Conservation (phyloP, 1,140 invertebrate species). For the Leptinotarsa defecta region DNA sequence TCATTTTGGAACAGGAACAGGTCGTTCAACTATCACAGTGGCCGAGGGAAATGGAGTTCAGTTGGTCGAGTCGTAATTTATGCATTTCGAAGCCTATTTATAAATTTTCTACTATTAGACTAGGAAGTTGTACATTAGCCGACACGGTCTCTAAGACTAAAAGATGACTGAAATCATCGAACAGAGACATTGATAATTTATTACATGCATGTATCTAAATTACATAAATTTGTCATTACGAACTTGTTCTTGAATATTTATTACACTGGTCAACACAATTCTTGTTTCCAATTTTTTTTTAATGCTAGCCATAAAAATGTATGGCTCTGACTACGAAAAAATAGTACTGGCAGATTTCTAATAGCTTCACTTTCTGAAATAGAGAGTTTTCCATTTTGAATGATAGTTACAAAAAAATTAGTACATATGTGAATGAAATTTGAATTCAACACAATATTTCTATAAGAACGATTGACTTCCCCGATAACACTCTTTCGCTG, state of each 20-base stretch:
- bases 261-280: neutral
- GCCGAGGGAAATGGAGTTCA: slow-evolving; percentile 1
- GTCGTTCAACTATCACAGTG: slow-evolving; percentile 17
- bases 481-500: slow-evolving; percentile 52
- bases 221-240: too few species aligned
- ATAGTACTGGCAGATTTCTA: too few species aligned
- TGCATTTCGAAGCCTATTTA: slow-evolving; percentile 10
- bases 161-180: neutral
- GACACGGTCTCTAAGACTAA: neutral
- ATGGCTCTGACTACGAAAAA: neutral
- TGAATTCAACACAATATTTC: neutral
- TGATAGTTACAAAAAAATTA: neutral
- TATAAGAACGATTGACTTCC: slow-evolving; percentile 23
- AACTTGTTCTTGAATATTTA: neutral
- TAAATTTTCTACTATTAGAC: slow-evolving; percentile 22
- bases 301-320: neutral
- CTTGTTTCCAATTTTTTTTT: neutral
- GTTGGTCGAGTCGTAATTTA: neutral
- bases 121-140: slow-evolving; percentile 10
- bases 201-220: too few species aligned
- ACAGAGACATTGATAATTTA: too few species aligned
- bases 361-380: neutral
- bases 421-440: neutral
- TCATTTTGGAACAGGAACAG: slow-evolving; percentile 14
- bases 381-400: neutral